phyloP scores from a whole-genome alignment of 2,888 invertebrate genomes.

The Anodontia alba region DNA sequence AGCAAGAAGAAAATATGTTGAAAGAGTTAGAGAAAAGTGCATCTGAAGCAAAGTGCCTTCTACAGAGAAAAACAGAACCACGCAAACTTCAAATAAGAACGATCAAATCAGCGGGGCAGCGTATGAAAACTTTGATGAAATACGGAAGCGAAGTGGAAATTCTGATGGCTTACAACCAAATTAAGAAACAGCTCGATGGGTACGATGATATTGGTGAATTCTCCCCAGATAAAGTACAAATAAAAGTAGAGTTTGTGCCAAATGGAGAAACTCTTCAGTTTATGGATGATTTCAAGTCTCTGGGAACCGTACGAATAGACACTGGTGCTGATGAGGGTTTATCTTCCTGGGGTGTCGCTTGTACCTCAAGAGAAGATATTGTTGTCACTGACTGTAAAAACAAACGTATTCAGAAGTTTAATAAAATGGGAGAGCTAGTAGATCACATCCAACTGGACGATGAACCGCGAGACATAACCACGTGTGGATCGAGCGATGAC shows the following conservation, averaged over 20 bases:
- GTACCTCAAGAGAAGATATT: slow-evolving; percentile 75
- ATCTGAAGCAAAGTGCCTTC: slow-evolving; percentile 47
- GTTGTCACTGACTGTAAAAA: slow-evolving; percentile 77
- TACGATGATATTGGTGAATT: slow-evolving; percentile 57
- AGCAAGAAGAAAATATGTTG: slow-evolving; percentile 67
- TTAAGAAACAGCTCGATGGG: slow-evolving; percentile 64
- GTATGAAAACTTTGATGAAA: slow-evolving; percentile 71
- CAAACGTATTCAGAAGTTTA: slow-evolving; percentile 77
- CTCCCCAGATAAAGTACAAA: slow-evolving; percentile 59
- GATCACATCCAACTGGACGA: slow-evolving; percentile 78
- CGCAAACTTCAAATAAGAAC: slow-evolving; percentile 65
- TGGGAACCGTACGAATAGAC: slow-evolving; percentile 65
- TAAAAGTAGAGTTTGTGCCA: slow-evolving; percentile 65
- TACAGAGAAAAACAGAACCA: slow-evolving; percentile 61
- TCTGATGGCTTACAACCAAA: slow-evolving; percentile 66
- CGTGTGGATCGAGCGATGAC: slow-evolving; percentile 70
- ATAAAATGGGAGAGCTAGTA: slow-evolving; percentile 73
- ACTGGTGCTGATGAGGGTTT: slow-evolving; percentile 69
- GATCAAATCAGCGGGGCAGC: slow-evolving; percentile 66
- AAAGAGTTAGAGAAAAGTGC: slow-evolving; percentile 62
- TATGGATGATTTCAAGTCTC: slow-evolving; percentile 57
- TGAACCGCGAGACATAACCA: slow-evolving; percentile 77
- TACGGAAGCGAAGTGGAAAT: slow-evolving; percentile 78
- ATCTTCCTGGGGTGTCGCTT: slow-evolving; percentile 76
- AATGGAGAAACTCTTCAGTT: slow-evolving; percentile 66